A percentile compares a stretch with the other conserved stretches of the same genome.
Conservation (phyloP, 2,113 vertebrate genomes). For the Anolis carolinensis region DNA sequence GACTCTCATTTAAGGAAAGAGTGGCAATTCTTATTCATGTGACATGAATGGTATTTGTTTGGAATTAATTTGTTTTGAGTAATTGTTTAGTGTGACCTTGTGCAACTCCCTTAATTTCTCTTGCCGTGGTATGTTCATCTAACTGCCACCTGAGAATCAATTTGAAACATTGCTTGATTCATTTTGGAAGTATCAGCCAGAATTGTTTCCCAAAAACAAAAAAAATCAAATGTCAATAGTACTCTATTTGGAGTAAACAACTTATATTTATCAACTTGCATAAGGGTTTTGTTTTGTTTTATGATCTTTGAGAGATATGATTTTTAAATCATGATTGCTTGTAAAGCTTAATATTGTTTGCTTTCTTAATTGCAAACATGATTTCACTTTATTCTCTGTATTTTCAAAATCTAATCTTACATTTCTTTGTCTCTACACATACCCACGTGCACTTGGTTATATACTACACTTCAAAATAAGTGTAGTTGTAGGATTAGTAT, state of each 20-base stretch:
- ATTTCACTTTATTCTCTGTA: background rate
- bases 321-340: conserved; percentile 44
- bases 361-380: conserved; percentile 10
- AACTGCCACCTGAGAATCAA: conserved; percentile 36
- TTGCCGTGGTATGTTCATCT: conserved; percentile 16
- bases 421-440: background rate
- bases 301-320: conserved; percentile 46
- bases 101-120: conserved; percentile 5
- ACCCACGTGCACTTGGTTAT: background rate
- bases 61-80: conserved; percentile 28
- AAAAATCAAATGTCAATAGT: conserved; percentile 39
- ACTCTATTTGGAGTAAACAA: conserved; percentile 49
- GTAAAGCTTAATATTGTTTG: conserved; percentile 32
- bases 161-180: conserved; percentile 24
- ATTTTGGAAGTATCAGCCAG: conserved; percentile 30
- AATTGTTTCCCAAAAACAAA: conserved; percentile 34
- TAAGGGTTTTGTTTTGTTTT: conserved; percentile 31
- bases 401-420: conserved; percentile 16
- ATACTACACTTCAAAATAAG: background rate
- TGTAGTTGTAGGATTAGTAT: background rate
- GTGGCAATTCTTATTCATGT: conserved; percentile 10
- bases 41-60: conserved; percentile 8
- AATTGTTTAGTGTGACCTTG: conserved; percentile 34
- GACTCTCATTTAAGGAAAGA: conserved; percentile 23
- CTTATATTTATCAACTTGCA: conserved; percentile 43